Base-by-base conservation (phyloP, 2,888 invertebrate species). In the Chloroclystis v-ata region DNA sequence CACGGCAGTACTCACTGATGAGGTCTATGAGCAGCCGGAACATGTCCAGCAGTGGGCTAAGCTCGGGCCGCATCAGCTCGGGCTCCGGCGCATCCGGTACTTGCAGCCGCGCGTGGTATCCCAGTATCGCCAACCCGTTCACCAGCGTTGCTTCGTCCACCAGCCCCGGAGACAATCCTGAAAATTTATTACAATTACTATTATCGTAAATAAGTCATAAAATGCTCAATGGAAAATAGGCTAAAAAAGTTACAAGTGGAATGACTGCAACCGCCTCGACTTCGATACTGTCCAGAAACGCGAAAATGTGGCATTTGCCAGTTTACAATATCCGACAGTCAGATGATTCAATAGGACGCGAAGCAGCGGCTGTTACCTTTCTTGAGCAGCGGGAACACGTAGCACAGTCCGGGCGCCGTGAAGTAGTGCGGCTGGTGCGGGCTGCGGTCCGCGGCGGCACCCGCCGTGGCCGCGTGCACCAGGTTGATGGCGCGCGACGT, bases 11-110 rank as follows among this genome's bases (percentile, higher is more conserved):
- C 90, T 86, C 71, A 90, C 92, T 91, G 62, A 96, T 94, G 14
- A 96, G 86, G 61, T 94, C 91, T 47, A 97, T 90, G 28, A 97
- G 89, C 43, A 96, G 81, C 35, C 92, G 89, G 68, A 97, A 92
- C 90, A 98, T 94, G 69, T 95, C 93, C 64, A 92, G 90, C 28
- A 94, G 89, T 3, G 97, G 97, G 69, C 97, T 89, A 61, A 94
- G 91, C 49, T 90, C 89, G 0, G 97, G 96, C 76, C 94, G 92
- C 61, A 91, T 89, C 44, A 90, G 78, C 64, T 92, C 91, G 0
- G 69, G 12, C 69, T 68, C 30, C 59, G 88, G 0, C 94, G 93
- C 78, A 92, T 33, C 91, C 52, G 89, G 82, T 65, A 1, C 86
- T 85, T 64, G 56, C 63, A 72, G 63, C 50, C 73, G 63, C 52